phyloP scores from a whole-genome alignment of 1,140 invertebrate genomes.

The Popillia japonica region DNA sequence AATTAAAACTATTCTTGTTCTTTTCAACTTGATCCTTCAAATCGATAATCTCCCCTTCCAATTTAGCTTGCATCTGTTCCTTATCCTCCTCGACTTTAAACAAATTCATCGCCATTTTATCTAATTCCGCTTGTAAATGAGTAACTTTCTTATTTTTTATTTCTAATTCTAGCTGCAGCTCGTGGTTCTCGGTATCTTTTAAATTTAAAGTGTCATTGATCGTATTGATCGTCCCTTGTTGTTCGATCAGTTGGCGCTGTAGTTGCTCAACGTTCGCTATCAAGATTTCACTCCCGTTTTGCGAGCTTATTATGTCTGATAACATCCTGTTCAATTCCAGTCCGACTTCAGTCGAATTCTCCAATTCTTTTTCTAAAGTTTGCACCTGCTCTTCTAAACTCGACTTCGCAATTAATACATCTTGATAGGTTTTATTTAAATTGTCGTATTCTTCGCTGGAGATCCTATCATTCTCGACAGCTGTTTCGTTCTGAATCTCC shows the following conservation, averaged over 20 bases:
- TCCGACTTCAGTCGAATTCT: slow-evolving; percentile 71
- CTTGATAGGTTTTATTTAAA: slow-evolving; percentile 68
- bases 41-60: slow-evolving; percentile 54
- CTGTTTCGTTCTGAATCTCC: slow-evolving; percentile 68
- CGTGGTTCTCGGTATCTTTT: slow-evolving; percentile 65
- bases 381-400: slow-evolving; percentile 66
- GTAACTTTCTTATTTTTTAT: slow-evolving; percentile 62
- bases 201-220: slow-evolving; percentile 63
- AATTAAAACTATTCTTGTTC: slow-evolving; percentile 46
- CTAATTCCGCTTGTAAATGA: slow-evolving; percentile 62
- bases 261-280: slow-evolving; percentile 70
- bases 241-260: slow-evolving; percentile 68
- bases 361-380: slow-evolving; percentile 69
- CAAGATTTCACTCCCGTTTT: slow-evolving; percentile 68
- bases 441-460: slow-evolving; percentile 72
- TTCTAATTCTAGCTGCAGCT: slow-evolving; percentile 62
- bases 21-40: slow-evolving; percentile 53
- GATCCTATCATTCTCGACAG: slow-evolving; percentile 58
- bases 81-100: slow-evolving; percentile 59
- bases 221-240: slow-evolving; percentile 65
- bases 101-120: slow-evolving; percentile 58
- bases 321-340: slow-evolving; percentile 72
- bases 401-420: slow-evolving; percentile 55
- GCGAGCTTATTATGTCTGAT: slow-evolving; percentile 68
- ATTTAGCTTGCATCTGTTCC: slow-evolving; percentile 55